Evolutionary conservation across 2,888 invertebrate genomes (phyloP), one percentile per base, ranked within the genome.

Genomic region (Drosophila conformis): DNA sequence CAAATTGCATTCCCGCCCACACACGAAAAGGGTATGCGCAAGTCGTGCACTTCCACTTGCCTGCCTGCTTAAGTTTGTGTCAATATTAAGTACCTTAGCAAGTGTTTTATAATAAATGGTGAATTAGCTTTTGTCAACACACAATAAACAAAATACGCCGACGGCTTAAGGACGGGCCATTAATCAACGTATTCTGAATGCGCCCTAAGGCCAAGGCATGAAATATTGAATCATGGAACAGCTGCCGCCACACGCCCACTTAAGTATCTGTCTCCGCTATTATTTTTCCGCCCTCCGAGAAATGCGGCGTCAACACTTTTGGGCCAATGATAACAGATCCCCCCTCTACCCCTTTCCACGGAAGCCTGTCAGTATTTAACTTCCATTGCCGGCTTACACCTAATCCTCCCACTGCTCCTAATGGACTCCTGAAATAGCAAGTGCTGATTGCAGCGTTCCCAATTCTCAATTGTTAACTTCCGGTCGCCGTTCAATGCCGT

Each of bases 261-360:
- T 53, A 61, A 57, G 53, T 40, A 40, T 38, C 79, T 38, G 73
- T 64, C 54, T 48, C 27, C 38, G 56, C 56, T 29, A 56, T 57
- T 72, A 27, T 52, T 40, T 46, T 36, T 25, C 33, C 63, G 36
- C 52, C 54, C 35, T 42, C 42, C 49, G 25, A 69, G 46, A 67
- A 69, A 66, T 73, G 81, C 79, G 66, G 35, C 51, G 72, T 81
- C 83, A 79, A 81, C 79, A 83, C 78, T 79, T 80, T 65, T 72
- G n/a, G 42, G 56, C 74, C 82, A 82, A 82, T 82, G 79, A 73
- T 60, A 60, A 38, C 18, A 36, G 49, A 36, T 57, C 35, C 7
- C 46, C 18, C 27, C n/a, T n/a, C 15, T 25, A n/a, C 13, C 2
- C 4, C 42, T 40, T 46, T 25, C 7, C 21, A 4, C 2, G 15